A percentile compares a stretch with the other conserved stretches of the same genome.
Evolutionary conservation across 2,888 invertebrate species (phyloP).

Genomic region (Pheosia gnoma): DNA sequence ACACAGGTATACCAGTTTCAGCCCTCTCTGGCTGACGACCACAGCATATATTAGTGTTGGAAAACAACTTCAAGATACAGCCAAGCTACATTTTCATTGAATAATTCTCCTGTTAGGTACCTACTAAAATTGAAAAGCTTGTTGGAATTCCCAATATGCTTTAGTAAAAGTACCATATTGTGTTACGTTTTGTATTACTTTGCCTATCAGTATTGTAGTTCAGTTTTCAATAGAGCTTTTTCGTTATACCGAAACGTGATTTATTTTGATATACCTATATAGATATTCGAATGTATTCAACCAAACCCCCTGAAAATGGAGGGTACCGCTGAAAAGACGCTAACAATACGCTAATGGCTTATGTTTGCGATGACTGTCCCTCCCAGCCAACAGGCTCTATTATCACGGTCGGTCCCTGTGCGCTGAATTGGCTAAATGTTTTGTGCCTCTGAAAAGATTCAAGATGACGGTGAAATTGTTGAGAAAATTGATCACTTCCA

Average conservation of each 20-base stretch:
- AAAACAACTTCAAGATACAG: constrained; percentile 28
- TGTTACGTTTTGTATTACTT: constrained; percentile 8
- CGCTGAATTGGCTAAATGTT: constrained; percentile 82
- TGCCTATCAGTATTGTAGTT: constrained; percentile 9
- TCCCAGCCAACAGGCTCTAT: constrained; percentile 76
- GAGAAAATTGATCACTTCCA: constrained; percentile 82
- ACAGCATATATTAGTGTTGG: constrained; percentile 43
- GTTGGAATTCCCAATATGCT: not conserved
- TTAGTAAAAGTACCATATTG: constrained; percentile 6
- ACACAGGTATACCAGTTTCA: constrained; percentile 45
- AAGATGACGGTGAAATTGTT: constrained; percentile 82
- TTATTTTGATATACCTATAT: constrained; percentile 31
- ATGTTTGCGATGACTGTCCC: constrained; percentile 79
- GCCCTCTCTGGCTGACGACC: constrained; percentile 37
- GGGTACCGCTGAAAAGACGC: constrained; percentile 67
- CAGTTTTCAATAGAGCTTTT: constrained; percentile 19
- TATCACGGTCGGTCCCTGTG: constrained; percentile 72
- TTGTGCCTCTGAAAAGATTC: constrained; percentile 79
- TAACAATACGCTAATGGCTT: constrained; percentile 81
- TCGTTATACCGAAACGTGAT: constrained; percentile 32
- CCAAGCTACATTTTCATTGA: constrained; percentile 20
- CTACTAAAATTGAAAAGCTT: not conserved
- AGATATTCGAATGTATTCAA: constrained; percentile 55
- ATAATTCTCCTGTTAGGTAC: constrained; percentile 9
- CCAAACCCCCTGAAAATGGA: constrained; percentile 58